These are phyloP conservation scores for Stomorhina lunata DNA, from an alignment of 2,888 invertebrate species.

Conservation along the genomic window DNA sequence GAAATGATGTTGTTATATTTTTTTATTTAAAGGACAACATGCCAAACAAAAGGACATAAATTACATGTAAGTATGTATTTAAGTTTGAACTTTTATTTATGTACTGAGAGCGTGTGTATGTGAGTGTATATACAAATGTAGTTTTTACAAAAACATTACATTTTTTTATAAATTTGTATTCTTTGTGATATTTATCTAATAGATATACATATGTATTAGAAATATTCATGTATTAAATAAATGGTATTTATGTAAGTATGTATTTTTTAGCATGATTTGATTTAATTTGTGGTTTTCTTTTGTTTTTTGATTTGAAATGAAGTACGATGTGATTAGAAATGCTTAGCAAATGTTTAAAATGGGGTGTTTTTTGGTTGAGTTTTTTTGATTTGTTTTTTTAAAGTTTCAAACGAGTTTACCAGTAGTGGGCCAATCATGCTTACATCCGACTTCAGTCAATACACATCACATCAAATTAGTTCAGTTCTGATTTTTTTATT, in stretches of 20 bases:
- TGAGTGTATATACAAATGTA: not conserved
- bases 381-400: constrained; percentile 47
- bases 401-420: constrained; percentile 73
- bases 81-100: not conserved
- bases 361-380: constrained; percentile 37
- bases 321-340: constrained; percentile 16
- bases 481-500: constrained; percentile 54
- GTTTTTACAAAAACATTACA: not conserved
- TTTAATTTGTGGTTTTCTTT: constrained; percentile 2
- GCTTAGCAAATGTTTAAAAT: constrained; percentile 19
- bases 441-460: constrained; percentile 74
- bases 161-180: not conserved
- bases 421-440: constrained; percentile 80
- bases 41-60: constrained; percentile 16
- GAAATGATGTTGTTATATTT: too few species aligned
- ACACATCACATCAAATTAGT: constrained; percentile 69
- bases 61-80: not conserved
- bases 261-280: constrained; percentile 38
- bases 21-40: constrained; percentile 49
- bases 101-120: not conserved
- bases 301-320: not conserved
- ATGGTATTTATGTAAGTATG: too few species aligned
- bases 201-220: constrained; percentile 6
- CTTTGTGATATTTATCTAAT: not conserved
- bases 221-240: too few species aligned